A percentile compares a stretch with the other conserved stretches of the same genome.
Evolutionary conservation across 2,797 vertebrate species (phyloP).

Genomic region (Sardinella longiceps): DNA sequence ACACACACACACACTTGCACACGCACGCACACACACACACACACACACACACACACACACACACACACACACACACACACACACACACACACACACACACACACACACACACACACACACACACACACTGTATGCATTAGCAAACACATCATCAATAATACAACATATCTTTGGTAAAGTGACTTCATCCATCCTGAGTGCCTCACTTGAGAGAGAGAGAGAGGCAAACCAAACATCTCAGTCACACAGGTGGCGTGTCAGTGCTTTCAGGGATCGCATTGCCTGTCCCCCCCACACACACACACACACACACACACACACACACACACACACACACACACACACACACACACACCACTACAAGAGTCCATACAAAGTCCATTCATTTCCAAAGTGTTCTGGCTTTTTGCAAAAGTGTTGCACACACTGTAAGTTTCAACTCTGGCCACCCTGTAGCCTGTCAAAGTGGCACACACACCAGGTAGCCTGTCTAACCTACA

Average conservation of each 20-base stretch:
- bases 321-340: no score
- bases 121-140: not conserved
- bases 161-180: conserved; percentile 23
- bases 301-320: no score
- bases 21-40: conserved; percentile 16
- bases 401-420: not conserved
- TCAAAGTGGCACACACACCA: not conserved
- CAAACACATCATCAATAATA: not conserved
- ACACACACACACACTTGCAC: not conserved
- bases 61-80: conserved; percentile 1
- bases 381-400: not conserved
- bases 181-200: conserved; percentile 26
- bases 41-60: not conserved
- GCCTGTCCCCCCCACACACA: not conserved
- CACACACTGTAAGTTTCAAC: not conserved
- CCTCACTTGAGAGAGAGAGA: conserved; percentile 29
- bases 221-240: conserved; percentile 25
- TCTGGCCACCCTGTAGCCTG: not conserved
- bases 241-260: conserved; percentile 6
- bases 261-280: not conserved
- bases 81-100: not conserved
- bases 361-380: not conserved
- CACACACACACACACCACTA: no score
- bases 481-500: not conserved
- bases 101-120: not conserved